These are phyloP conservation scores for Eulemur macaco DNA, from an alignment of 2,113 vertebrate species.

Conservation along the genomic window DNA sequence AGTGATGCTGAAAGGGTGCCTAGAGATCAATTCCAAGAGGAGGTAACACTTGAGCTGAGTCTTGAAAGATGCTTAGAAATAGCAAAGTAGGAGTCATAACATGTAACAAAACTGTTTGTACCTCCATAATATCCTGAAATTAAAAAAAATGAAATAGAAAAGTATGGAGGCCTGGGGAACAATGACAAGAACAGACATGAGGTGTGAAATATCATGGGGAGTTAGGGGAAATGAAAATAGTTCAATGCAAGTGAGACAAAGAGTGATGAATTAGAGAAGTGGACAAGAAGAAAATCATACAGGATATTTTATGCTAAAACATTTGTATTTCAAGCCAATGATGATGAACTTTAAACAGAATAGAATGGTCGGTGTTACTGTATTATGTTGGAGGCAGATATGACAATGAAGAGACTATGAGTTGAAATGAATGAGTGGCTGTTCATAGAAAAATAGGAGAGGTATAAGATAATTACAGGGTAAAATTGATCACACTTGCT, in stretches of 20 bases:
- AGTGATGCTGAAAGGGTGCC: background rate
- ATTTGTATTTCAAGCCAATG: background rate
- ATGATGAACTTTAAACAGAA: background rate
- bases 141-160: background rate
- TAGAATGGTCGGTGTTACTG: background rate
- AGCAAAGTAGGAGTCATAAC: background rate
- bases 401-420: background rate
- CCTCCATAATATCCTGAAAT: too few species aligned
- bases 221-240: background rate
- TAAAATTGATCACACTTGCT: background rate
- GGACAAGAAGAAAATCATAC: background rate
- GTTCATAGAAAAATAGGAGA: background rate
- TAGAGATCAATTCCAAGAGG: background rate
- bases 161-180: background rate
- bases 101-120: too few species aligned
- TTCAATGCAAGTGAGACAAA: background rate
- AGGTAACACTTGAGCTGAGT: background rate
- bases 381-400: background rate
- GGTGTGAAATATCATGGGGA: background rate
- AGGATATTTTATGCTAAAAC: background rate
- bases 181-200: background rate
- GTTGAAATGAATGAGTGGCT: background rate
- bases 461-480: background rate
- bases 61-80: background rate
- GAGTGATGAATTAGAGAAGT: background rate